These are phyloP conservation scores for Paramormyrops kingsleyae DNA, from an alignment of 2,113 vertebrate genomes.

Conservation along the genomic window DNA sequence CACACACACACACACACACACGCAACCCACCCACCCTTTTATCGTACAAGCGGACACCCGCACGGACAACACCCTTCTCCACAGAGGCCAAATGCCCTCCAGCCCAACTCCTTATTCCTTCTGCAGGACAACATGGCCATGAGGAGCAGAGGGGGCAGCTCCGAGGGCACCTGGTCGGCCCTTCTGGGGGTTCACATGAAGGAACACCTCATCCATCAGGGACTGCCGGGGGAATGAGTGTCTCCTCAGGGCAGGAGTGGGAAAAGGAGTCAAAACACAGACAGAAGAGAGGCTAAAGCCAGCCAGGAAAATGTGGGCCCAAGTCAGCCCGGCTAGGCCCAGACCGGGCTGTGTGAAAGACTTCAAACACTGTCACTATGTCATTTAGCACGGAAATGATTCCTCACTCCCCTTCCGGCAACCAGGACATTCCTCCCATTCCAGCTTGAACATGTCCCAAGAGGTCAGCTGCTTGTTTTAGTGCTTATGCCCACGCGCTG, in stretches of 20 bases:
- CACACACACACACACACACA: background rate
- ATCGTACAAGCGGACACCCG: background rate
- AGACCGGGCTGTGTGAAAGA: background rate
- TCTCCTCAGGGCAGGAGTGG: background rate
- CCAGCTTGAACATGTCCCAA: background rate
- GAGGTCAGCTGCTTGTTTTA: background rate
- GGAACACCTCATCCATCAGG: background rate
- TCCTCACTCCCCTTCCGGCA: background rate
- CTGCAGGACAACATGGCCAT: background rate
- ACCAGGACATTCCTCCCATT: constrained; percentile 7
- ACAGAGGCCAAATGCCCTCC: background rate
- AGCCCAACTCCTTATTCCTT: background rate
- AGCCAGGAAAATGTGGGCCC: background rate
- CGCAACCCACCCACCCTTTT: background rate
- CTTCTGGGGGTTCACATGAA: background rate
- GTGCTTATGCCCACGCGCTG: background rate
- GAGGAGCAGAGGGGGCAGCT: background rate
- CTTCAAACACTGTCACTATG: background rate
- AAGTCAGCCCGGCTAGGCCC: background rate
- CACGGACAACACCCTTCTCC: background rate
- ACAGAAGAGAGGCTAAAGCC: background rate
- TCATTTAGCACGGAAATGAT: background rate
- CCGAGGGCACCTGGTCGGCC: background rate
- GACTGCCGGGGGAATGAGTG: background rate
- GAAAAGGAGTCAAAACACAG: background rate